These are phyloP conservation scores for Reinhardtius hippoglossoides DNA, from an alignment of 2,113 vertebrate genomes.

Conservation along the genomic window DNA sequence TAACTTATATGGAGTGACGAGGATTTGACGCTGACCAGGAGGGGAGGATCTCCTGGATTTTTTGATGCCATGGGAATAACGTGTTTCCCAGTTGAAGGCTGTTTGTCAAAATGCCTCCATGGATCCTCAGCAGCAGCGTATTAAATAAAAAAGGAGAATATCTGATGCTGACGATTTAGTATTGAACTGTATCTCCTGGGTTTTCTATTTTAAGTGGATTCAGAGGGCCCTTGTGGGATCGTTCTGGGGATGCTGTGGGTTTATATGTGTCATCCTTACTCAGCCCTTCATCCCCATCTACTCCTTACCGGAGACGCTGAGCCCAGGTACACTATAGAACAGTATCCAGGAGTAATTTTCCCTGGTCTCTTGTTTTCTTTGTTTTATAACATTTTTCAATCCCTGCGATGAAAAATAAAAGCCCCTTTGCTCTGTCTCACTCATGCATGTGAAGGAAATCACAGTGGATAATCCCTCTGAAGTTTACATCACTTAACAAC, in stretches of 20 bases:
- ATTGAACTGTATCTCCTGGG: background rate
- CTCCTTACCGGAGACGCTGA: background rate
- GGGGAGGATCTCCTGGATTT: slow-evolving; percentile 66
- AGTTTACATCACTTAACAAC: slow-evolving; percentile 9
- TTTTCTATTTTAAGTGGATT: slow-evolving; percentile 6
- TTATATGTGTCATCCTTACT: background rate
- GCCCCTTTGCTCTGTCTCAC: background rate
- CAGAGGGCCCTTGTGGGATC: slow-evolving; percentile 2
- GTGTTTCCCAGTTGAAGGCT: background rate
- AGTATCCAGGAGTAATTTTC: background rate
- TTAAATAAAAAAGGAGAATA: background rate
- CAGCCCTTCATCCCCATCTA: background rate
- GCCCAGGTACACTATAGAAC: background rate
- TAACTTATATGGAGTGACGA: slow-evolving; percentile 48
- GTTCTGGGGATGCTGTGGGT: background rate
- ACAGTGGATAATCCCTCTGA: background rate
- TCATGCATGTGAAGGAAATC: background rate
- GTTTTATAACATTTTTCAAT: background rate
- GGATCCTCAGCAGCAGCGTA: background rate
- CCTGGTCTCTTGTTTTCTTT: background rate
- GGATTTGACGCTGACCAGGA: slow-evolving; percentile 47
- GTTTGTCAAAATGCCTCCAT: background rate
- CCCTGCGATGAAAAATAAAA: too few species aligned
- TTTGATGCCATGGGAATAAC: slow-evolving; percentile 8
- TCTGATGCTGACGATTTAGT: background rate